Evolutionary conservation across 2,113 vertebrate species (phyloP), one percentile per base, ranked within the genome.

Genomic region (Strix uralensis): DNA sequence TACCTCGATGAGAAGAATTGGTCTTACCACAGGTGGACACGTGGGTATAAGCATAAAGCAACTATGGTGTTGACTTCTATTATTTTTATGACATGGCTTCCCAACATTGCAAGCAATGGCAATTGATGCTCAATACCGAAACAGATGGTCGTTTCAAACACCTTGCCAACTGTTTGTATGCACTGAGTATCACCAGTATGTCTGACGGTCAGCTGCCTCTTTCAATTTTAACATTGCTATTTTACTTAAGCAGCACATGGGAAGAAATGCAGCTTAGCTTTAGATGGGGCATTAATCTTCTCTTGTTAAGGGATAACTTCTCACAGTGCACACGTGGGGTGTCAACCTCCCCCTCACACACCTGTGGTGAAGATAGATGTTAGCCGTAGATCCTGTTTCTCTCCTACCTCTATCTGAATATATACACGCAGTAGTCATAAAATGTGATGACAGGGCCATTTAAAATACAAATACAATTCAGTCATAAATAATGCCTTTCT

Each of bases 231-330:
- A 89, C 79, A 20, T 25, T 7, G 51, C 73, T 88, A 54, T 61
- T 92, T 96, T 92, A 80, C 67, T 88, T 79, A 66, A 91, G 57
- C 49, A 90, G 91, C 88, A 62, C 77, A 88, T 21, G 2, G 51
- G 79, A 96, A 92, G 91, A 67, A 86, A 61, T 13, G 23, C 86
- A 73, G 96, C 67, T 86, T 93, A 44, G 81, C 82, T 94, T 87
- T 81, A 96, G 91, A 97, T 59, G 80, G 86, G 88, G 92, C 89
- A 97, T 97, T 97, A 95, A 98, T 98, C 96, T 97, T 93, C 91
- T 73, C 92, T 97, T 90, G 96, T 97, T 98, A 94, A 97, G 89
- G 94, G 89, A 88, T 96, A 94, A 96, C 92, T 96, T 81, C 91
- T 92, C 91, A 54, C 55, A 59, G 87, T 1, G 5, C 81, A 88